Evolutionary conservation across 2,888 invertebrate genomes (phyloP), one percentile per base, ranked within the genome.

Genomic region (Tinea semifulvella): DNA sequence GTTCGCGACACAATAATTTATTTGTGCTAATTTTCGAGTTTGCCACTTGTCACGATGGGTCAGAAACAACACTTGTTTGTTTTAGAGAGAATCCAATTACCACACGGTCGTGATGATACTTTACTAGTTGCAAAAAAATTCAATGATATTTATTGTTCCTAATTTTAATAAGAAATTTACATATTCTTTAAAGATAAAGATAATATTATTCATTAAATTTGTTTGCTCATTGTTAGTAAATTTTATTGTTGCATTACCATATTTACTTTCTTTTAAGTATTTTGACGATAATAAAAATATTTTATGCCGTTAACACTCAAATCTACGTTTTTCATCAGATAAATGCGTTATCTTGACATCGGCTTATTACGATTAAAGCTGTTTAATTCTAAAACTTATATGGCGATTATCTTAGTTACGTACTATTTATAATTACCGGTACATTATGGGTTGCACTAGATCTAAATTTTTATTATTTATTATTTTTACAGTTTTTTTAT

Each of bases 321-420:
- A n/a, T 27, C 10, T 27, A n/a, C 31, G 13, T 14, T 31, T 14
- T 31, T 31, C 11, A 31, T 13, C 31, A 13, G 31, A 31, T 31
- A 13, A 31, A 31, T 31, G 31, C 14, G 11, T 36, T 36, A 36
- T 36, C 36, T 36, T 36, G 36, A 18, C 18, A 36, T 36, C 17
- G 8, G 36, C 18, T 36, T 36, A 36, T 36, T 36, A 36, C 16
- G 36, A 18, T 36, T 36, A 18, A 36, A 17, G 36, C 18, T 31
- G 31, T 31, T 13, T 13, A 27, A 27, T 7, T 11, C 7, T 11
- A 31, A 31, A 14, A 31, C 31, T 31, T 31, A 14, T 31, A 31
- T 14, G 31, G 31, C 13, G 31, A 31, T 31, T 31, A 31, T n/a
- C n/a, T n/a, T n/a, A n/a, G n/a, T n/a, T n/a, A n/a, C n/a, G n/a